These are phyloP conservation scores for Ceratosolen fusciceps DNA, from an alignment of 1,140 invertebrate species.

Conservation along the genomic window DNA sequence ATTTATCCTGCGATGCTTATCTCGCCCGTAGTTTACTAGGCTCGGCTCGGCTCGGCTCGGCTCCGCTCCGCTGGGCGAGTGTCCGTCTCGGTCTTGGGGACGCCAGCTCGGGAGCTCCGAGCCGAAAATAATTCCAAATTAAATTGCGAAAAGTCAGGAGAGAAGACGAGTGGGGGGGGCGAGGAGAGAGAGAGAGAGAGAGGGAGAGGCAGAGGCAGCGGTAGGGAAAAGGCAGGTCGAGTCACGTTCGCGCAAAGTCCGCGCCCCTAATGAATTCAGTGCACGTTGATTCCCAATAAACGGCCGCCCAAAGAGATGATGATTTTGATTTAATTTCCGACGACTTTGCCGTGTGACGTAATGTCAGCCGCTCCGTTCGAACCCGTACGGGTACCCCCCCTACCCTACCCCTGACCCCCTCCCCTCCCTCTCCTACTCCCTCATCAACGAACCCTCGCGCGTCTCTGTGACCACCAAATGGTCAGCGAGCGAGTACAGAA, in stretches of 20 bases:
- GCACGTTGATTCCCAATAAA: not conserved
- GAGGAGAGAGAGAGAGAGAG: too few species aligned
- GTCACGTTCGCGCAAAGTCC: not conserved
- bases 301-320: not conserved
- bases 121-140: not conserved
- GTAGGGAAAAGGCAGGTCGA: not conserved
- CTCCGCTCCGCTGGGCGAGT: too few species aligned
- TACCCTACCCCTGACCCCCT: too few species aligned
- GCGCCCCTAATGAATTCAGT: not conserved
- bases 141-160: not conserved
- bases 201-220: too few species aligned
- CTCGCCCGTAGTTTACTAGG: too few species aligned
- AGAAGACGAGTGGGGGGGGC: not conserved
- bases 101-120: too few species aligned
- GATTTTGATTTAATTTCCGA: conserved; percentile 11
- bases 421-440: not conserved
- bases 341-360: not conserved
- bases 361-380: not conserved
- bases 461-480: not conserved
- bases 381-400: not conserved
- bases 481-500: not conserved
- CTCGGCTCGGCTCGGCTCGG: too few species aligned
- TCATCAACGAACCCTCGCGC: too few species aligned
- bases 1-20: too few species aligned
- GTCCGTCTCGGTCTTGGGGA: too few species aligned